A percentile compares a stretch with the other conserved stretches of the same genome.
These are phyloP conservation scores for Drosophila macrospina DNA, from an alignment of 2,888 invertebrate species.

Conservation along the genomic window DNA sequence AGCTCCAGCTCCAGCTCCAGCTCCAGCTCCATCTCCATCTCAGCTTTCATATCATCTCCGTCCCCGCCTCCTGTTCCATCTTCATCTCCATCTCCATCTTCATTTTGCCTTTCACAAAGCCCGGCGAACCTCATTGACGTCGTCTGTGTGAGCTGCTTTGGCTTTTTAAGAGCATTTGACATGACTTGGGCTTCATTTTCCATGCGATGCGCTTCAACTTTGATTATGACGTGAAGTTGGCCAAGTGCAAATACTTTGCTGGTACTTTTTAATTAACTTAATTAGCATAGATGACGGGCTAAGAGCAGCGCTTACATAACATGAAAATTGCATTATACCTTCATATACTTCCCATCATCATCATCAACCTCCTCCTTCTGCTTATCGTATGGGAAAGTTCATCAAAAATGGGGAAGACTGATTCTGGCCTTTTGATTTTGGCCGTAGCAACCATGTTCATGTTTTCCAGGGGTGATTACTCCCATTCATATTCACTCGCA, in stretches of 20 bases:
- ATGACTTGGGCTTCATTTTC: slow-evolving; percentile 70
- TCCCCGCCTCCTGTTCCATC: slow-evolving; percentile 12
- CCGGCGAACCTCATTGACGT: slow-evolving; percentile 23
- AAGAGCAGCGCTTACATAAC: slow-evolving; percentile 74
- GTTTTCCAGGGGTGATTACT: slow-evolving; percentile 18
- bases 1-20: slow-evolving; percentile 19
- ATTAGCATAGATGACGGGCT: slow-evolving; percentile 77
- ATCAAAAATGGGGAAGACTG: slow-evolving; percentile 21
- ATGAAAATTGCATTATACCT: slow-evolving; percentile 75
- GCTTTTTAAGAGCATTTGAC: slow-evolving; percentile 77
- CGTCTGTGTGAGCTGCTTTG: slow-evolving; percentile 26
- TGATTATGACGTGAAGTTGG: slow-evolving; percentile 80
- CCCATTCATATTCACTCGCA: slow-evolving; percentile 34
- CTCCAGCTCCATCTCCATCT: slow-evolving; percentile 14
- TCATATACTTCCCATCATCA: not conserved
- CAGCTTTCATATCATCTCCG: slow-evolving; percentile 1
- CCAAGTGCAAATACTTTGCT: slow-evolving; percentile 79
- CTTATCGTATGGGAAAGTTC: slow-evolving; percentile 44
- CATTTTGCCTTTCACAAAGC: slow-evolving; percentile 36
- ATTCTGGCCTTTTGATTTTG: slow-evolving; percentile 54
- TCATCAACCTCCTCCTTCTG: slow-evolving; percentile 2
- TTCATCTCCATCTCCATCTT: slow-evolving; percentile 23
- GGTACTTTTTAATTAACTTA: slow-evolving; percentile 79
- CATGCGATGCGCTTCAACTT: slow-evolving; percentile 68
- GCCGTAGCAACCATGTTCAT: slow-evolving; percentile 28